Evolutionary conservation across 1,140 invertebrate genomes (phyloP), one percentile per base, ranked within the genome.

Genomic region (Conus betulinus): DNA sequence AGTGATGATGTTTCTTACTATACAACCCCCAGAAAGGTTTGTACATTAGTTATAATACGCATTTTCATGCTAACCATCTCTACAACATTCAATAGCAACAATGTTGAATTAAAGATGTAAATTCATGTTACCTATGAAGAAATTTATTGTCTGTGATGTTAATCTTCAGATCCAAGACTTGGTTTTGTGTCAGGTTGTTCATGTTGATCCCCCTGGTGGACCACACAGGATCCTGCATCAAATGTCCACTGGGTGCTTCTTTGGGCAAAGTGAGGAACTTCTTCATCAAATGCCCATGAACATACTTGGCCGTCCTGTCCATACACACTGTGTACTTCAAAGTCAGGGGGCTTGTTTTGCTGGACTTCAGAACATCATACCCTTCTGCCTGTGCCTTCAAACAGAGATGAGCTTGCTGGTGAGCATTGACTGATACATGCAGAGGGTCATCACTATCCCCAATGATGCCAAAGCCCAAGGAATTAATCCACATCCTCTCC

Each of bases 131-230:
- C 87, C 78, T 63, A 52, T 78, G 71, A 17, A 76, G 85, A 63
- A 90, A 60, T 1, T 88, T 87, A 39, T 97, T 92, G 0, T 95
- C 92, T 1, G 95, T 90, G 79, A 99, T 98, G 91, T 97, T 96
- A 74, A 97, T 90, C 0, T 97, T 97, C 93, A 97, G 98, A 11
- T 97, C 78, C 7, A 97, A 91, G 0, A 98, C 96, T 27, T 96
- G 95, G 0, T 90, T 89, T 78, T 97, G 96, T 91, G 96, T 96
- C 1, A 99, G 97, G 13, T 92, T 89, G 92, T 74, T 97, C 97
- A 93, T 97, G 98, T 92, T 97, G 96, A 4, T 97, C 97, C 98
- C 98, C 98, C 89, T 5, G 0, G 98, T 99, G 0, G 98, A 98
- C 98, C 98, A 99, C 87, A 98, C 97, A 0, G 98, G 98, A 93